Conservation (phyloP, 2,113 vertebrate genomes). For the Lophotis ruficrista region DNA sequence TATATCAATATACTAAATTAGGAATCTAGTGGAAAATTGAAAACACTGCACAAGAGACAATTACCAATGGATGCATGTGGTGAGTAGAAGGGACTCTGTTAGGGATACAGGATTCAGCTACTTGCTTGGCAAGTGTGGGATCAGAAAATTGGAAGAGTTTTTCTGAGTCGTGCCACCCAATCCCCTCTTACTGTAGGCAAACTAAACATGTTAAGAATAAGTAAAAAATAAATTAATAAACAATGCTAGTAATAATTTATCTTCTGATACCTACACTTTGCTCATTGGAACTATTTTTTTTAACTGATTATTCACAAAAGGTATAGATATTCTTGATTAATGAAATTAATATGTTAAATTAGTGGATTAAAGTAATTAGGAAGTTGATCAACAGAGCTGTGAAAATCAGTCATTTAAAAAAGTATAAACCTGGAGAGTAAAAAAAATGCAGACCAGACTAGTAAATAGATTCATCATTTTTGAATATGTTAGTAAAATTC, state of each 20-base stretch:
- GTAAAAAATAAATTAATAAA: neutral
- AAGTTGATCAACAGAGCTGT: neutral
- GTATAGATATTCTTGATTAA: neutral
- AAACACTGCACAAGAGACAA: neutral
- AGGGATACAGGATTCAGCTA: neutral
- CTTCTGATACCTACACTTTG: neutral
- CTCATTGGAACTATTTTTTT: neutral
- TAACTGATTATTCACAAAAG: neutral
- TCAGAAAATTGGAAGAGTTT: neutral
- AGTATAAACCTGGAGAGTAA: neutral
- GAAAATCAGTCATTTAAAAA: neutral
- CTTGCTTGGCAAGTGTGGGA: neutral
- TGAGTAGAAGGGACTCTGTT: neutral
- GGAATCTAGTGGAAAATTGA: neutral
- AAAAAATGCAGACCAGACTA: neutral
- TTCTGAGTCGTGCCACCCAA: neutral
- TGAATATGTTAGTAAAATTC: neutral
- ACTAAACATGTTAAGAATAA: neutral
- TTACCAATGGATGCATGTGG: neutral
- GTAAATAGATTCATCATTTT: neutral
- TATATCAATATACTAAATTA: neutral
- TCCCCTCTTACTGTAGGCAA: neutral
- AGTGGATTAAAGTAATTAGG: neutral
- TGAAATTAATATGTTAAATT: neutral
- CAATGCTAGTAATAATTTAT: neutral